Conservation (phyloP, 1,140 invertebrate species). For the Aphis gossypii region DNA sequence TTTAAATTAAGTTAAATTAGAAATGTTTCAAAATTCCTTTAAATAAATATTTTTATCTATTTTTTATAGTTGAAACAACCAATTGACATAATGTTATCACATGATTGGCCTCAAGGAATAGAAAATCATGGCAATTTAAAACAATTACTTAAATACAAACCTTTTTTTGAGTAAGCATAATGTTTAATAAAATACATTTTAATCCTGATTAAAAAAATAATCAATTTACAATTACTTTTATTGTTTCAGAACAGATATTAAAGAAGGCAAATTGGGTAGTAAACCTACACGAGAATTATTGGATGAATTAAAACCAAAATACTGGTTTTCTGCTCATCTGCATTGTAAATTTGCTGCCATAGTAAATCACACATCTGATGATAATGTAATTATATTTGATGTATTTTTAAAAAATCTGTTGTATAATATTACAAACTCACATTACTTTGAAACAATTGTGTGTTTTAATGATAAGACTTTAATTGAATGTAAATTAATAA, state of each 20-base stretch:
- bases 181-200: neutral
- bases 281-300: constrained; percentile 83
- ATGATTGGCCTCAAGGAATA: constrained; percentile 95
- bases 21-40: neutral
- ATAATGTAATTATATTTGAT: constrained; percentile 55
- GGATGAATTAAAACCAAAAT: constrained; percentile 78
- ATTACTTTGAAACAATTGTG: neutral
- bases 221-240: neutral
- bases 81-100: constrained; percentile 91
- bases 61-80: constrained; percentile 72
- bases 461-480: neutral
- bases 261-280: constrained; percentile 82
- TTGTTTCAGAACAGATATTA: constrained; percentile 78
- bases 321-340: constrained; percentile 98
- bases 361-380: constrained; percentile 71
- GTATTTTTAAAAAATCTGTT: neutral
- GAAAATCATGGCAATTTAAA: constrained; percentile 85
- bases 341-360: constrained; percentile 95
- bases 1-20: neutral
- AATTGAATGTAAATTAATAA: neutral
- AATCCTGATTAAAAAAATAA: neutral
- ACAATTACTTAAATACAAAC: constrained; percentile 81
- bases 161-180: constrained; percentile 72
- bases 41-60: constrained; percentile 51
- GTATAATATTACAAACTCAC: neutral